These are phyloP conservation scores for Germaria angustata DNA, from an alignment of 2,888 invertebrate genomes.

Conservation along the genomic window DNA sequence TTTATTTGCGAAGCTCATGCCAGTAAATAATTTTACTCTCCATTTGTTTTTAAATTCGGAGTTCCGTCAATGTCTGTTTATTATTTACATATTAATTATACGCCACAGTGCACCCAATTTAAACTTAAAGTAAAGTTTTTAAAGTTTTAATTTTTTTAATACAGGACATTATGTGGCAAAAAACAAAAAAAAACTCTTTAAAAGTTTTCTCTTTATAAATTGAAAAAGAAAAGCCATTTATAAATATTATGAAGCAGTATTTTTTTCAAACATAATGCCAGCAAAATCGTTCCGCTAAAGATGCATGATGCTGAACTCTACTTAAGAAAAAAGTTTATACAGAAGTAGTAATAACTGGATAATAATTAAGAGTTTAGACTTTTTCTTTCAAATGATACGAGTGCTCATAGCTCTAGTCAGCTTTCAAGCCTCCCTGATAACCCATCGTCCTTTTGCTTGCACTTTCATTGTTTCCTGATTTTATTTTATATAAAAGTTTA, in stretches of 20 bases:
- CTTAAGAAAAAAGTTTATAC: background rate
- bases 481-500: too few species aligned
- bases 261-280: background rate
- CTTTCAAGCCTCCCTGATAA: too few species aligned
- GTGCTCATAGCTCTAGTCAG: too few species aligned
- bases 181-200: background rate
- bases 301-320: background rate
- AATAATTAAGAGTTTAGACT: background rate
- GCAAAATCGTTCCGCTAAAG: background rate
- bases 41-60: too few species aligned
- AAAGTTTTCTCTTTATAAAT: background rate
- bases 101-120: background rate
- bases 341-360: background rate
- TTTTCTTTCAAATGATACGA: too few species aligned
- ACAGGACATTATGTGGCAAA: background rate
- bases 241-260: background rate
- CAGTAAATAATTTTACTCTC: too few species aligned
- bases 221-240: background rate
- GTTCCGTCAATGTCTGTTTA: too few species aligned
- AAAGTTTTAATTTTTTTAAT: background rate
- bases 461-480: too few species aligned
- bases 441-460: too few species aligned
- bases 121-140: background rate
- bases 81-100: constrained; percentile 39
- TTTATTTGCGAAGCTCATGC: too few species aligned